Evolutionary conservation across 2,113 vertebrate species (phyloP), one percentile per base, ranked within the genome.

Genomic region (Myotis davidii): DNA sequence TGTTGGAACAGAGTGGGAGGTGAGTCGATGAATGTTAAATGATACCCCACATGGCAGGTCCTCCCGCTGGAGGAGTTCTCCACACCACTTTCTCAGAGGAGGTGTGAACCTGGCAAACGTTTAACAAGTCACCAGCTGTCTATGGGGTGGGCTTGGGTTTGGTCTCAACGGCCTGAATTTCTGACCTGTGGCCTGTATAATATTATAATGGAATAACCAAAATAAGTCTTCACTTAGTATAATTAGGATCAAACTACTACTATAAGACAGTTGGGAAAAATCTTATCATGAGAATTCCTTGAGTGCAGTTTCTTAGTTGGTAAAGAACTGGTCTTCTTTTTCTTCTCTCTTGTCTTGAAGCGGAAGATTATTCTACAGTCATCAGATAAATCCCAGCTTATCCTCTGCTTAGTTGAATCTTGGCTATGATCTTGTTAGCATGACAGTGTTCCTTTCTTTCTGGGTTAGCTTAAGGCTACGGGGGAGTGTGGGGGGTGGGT

Each of bases 391-490:
- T 72, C n/a, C 29, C 54, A 39, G 8, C 25, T 79, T 81, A 61
- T 77, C 50, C 21, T 32, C 48, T 52, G 5, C 45, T 48, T 84
- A 34, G 21, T 34, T 79, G 69, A 90, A 90, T 4, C 29, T 54
- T 87, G 64, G 13, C 65, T 42, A 23, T 37, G 54, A 79, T 87
- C 48, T 87, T 92, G 29, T 92, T 69, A 87, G 39, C 83, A n/a
- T 83, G 20, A 7, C 29, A 84, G 3, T 70, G 21, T 92, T 76
- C 9, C 34, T 21, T 89, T 77, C 48, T 83, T 86, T 65, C 50
- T 90, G 34, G 52, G 18, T 50, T 2, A 73, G 39, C 69, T 34
- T 78, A 90, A 87, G 61, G 13, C 20, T 27, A 56, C 34, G 5
- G 39, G 9, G 67, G 1, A 8, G 14, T 13, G 5, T 9, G 29